Evolutionary conservation across 2,113 vertebrate genomes (phyloP), one percentile per base, ranked within the genome.

Genomic region (Argyrosomus japonicus): DNA sequence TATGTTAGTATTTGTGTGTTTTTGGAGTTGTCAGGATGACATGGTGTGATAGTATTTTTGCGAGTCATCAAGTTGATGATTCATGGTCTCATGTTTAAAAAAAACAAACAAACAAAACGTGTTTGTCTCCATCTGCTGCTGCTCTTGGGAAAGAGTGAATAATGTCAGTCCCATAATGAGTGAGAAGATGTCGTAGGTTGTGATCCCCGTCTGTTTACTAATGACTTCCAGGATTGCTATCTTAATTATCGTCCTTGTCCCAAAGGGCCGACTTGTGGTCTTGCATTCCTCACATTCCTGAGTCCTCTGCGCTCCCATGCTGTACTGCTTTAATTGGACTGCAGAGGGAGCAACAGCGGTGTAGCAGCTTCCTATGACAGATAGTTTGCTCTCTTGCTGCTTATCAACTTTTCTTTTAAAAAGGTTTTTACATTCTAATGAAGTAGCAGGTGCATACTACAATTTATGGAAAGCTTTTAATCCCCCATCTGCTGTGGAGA

Each of bases 71-170:
- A 19, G 70, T 50, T 48, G 15, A 5, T 56, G 18, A 65, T 36
- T 47, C 11, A 10, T 69, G 54, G 27, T 78, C 50, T 48, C 61
- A 45, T 15, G 12, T 62, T 83, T 47, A 13, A 32, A 65, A 79
- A 14, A 45, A 19, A 1, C 25, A 53, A 40, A 9, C 36, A 40
- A 40, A 32, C 29, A 6, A 32, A 40, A 40, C 6, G 57, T 8
- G 43, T 86, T 76, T 83, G 79, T 88, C 79, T 90, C 82, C 71
- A 84, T 71, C 87, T 89, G 81, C 58, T 86, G 81, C 79, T 71
- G 47, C 45, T 61, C 18, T 64, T 14, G 43, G 50, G 79, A 81
- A 83, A 50, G 4, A 27, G 47, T 64, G 43, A 32, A 19, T 17
- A 29, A 45, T 62, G 8, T 60, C 14, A 40, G 25, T 48, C 25